phyloP scores from a whole-genome alignment of 2,113 vertebrate species.

The Chaetorhynchus papuensis region DNA sequence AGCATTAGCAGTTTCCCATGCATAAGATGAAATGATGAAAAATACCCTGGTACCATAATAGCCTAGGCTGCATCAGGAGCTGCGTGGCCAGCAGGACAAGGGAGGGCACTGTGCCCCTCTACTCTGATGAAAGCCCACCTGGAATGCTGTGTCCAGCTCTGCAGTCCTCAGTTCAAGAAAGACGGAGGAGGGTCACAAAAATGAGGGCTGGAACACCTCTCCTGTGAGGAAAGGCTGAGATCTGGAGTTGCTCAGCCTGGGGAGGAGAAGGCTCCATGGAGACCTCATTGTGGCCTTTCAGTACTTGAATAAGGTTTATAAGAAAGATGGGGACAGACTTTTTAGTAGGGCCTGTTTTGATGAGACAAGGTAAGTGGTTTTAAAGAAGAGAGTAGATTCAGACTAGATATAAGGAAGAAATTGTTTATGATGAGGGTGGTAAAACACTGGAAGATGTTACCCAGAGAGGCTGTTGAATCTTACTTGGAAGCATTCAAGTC shows the following conservation, averaged over 20 bases:
- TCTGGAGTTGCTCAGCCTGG: not conserved
- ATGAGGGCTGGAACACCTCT: not conserved
- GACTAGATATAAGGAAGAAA: not conserved
- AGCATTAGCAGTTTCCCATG: not conserved
- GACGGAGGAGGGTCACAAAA: not conserved
- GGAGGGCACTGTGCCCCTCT: not conserved
- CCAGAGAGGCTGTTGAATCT: not conserved
- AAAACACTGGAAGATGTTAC: not conserved
- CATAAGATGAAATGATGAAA: not conserved
- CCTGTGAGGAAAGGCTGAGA: not conserved
- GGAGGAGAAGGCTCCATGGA: not conserved
- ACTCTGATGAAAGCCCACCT: not conserved
- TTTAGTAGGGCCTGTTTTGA: not conserved
- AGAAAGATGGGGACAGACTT: not conserved
- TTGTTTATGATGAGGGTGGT: not conserved
- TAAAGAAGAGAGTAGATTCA: not conserved
- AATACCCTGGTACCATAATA: not conserved
- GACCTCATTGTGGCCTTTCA: not conserved
- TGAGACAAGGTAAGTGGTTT: not conserved
- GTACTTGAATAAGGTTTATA: not conserved
- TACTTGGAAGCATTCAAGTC: not conserved
- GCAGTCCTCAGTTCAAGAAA: not conserved
- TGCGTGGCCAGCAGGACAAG: fast-evolving
- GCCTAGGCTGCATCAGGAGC: not conserved
- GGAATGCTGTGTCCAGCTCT: not conserved